Base-by-base conservation (phyloP, 2,113 vertebrate genomes). In the Centropus bengalensis region DNA sequence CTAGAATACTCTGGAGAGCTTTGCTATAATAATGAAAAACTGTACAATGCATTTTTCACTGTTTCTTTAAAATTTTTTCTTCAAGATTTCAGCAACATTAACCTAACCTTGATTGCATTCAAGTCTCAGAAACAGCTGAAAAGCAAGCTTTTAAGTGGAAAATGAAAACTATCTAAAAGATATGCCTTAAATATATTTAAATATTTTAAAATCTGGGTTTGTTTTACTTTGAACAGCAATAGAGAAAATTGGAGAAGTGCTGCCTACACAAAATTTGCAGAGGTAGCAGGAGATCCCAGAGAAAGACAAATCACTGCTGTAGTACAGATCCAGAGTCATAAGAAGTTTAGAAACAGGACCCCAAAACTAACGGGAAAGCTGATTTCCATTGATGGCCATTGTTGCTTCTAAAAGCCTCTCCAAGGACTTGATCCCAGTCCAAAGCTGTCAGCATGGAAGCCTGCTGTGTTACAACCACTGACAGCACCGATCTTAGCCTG, bases 271-370 rank as follows among this genome's bases (percentile, higher is more conserved):
- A 21, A 32, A 62, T 77, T 68, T 76, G 19, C 76, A 27, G 44
- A 69, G 52, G 60, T 88, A 78, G 86, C 69, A 85, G 74, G 33
- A 95, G 33, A 23, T 91, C 64, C 82, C 78, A 73, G 73, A 81
- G 70, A 82, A 56, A 85, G 70, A 91, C 24, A 68, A 69, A 82
- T 93, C 22, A 21, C 28, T 88, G 70, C 85, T 36, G 26, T 49
- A 11, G 70, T 75, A 26, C 66, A 59, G 60, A 86, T 33, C 18
- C 23, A 73, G 56, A 45, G 47, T 33, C 26, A 10, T 40, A 63
- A 87, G 73, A 70, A 73, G 49, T 73, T 91, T 71, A 52, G 51
- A 91, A 96, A 82, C 33, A n/a, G 60, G 51, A 91, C 30, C 62
- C 55, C 68, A 51, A 51, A 76, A 71, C 30, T 66, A 89, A 87